A percentile compares a stretch with the other conserved stretches of the same genome.
Evolutionary conservation across 2,888 invertebrate genomes (phyloP).

Genomic region (Eupithecia abbreviata): DNA sequence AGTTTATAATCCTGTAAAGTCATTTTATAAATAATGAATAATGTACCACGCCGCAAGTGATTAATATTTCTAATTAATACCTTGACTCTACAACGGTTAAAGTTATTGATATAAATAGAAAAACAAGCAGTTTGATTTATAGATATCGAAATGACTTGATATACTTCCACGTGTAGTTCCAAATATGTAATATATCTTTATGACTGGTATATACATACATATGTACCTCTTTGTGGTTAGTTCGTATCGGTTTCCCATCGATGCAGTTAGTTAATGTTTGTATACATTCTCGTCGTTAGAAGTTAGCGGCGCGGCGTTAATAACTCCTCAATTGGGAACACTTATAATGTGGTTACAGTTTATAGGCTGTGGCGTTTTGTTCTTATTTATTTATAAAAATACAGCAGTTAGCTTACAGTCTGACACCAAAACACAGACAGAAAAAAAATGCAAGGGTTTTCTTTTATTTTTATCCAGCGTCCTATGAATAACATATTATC

Average conservation of each 20-base stretch:
- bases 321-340: conserved; percentile 73
- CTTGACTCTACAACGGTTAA: conserved; percentile 15
- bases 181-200: conserved; percentile 5
- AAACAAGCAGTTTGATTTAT: conserved; percentile 11
- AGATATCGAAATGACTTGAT: not conserved
- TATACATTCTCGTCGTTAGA: conserved; percentile 55
- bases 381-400: not conserved
- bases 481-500: not conserved
- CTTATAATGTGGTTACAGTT: conserved; percentile 38
- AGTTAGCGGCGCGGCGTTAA: conserved; percentile 62
- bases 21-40: conserved; percentile 17
- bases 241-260: conserved; percentile 28
- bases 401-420: too few relatives aligned
- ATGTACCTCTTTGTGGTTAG: conserved; percentile 14
- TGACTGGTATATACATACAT: not conserved
- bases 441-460: too few relatives aligned
- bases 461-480: conserved; percentile 19
- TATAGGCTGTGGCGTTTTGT: conserved; percentile 23
- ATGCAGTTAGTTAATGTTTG: conserved; percentile 47
- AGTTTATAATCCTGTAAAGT: not conserved
- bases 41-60: conserved; percentile 11
- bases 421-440: too few relatives aligned
- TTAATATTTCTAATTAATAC: conserved; percentile 35
- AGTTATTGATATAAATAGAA: conserved; percentile 25
- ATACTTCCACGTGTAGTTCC: not conserved